These are phyloP conservation scores for Thamnophis sirtalis DNA, from an alignment of 2,113 vertebrate genomes.

Conservation along the genomic window DNA sequence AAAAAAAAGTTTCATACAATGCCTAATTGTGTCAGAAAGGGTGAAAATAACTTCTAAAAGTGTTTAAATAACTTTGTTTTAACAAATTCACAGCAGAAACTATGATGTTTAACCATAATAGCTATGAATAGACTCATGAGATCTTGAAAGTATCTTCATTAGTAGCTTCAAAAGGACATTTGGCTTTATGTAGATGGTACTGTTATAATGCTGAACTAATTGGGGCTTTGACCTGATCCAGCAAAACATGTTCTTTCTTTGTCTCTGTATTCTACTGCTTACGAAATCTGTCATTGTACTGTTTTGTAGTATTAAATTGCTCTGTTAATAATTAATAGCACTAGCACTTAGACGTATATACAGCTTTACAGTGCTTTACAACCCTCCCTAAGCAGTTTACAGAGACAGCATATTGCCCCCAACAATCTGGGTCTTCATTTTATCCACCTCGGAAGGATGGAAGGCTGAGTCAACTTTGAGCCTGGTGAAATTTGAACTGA, in stretches of 20 bases:
- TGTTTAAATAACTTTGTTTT: not conserved
- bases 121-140: not conserved
- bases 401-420: too few species aligned
- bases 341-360: too few species aligned
- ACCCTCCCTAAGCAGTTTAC: too few species aligned
- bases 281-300: not conserved
- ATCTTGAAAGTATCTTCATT: not conserved
- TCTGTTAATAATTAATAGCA: not conserved
- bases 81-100: not conserved
- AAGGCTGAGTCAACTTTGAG: too few species aligned
- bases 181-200: not conserved
- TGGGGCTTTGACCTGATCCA: not conserved
- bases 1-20: not conserved
- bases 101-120: not conserved
- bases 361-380: too few species aligned
- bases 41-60: not conserved
- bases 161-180: not conserved
- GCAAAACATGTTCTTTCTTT: not conserved
- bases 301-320: not conserved
- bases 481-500: too few species aligned
- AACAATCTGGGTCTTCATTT: too few species aligned
- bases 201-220: not conserved
- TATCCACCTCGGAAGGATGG: too few species aligned
- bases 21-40: not conserved
- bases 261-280: not conserved